Evolutionary conservation across 1,140 invertebrate species (phyloP), one percentile per base, ranked within the genome.

Genomic region (Andrena cerasifolii): DNA sequence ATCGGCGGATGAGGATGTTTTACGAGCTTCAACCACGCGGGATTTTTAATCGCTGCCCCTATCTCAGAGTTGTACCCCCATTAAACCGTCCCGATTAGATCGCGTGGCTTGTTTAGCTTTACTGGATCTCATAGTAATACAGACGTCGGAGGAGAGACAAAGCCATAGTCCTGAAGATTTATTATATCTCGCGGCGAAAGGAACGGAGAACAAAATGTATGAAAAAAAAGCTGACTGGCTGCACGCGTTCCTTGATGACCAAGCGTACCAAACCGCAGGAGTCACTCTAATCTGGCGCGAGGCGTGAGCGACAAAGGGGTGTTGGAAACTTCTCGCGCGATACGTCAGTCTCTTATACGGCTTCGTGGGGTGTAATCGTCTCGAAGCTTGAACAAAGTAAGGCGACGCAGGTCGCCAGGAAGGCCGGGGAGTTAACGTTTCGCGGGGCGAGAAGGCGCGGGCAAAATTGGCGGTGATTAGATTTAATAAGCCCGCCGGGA

Each of bases 401-500:
- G 58, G 56, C 58, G 63, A 58, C 40, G 77, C 47, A 79, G 76
- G 78, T 82, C 58, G 54, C 47, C 40, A 16, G 33, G 31, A 51
- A 72, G 58, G 63, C 18, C 62, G 36, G 16, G n/a, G 43, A 78
- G 49, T 67, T 43, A 43, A 49, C 26, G 74, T 83, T 62, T 82
- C 68, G 58, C 68, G 40, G 28, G 45, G 76, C 76, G 70, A 72
- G 77, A 80, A 78, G 75, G 63, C 66, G 51, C 79, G 61, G 31
- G 65, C 66, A 83, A 82, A 83, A 83, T 83, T 83, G 76, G 68
- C 56, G 31, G 49, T 83, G 82, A 83, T 83, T 83, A 83, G 82
- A 79, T 83, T 84, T 84, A 83, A 84, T 83, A 83, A 84, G 58
- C 67, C 78, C 67, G 18, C 3, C 53, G 81, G 67, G 81, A 62